phyloP scores from a whole-genome alignment of 2,888 invertebrate genomes.

The Tillus elongatus region DNA sequence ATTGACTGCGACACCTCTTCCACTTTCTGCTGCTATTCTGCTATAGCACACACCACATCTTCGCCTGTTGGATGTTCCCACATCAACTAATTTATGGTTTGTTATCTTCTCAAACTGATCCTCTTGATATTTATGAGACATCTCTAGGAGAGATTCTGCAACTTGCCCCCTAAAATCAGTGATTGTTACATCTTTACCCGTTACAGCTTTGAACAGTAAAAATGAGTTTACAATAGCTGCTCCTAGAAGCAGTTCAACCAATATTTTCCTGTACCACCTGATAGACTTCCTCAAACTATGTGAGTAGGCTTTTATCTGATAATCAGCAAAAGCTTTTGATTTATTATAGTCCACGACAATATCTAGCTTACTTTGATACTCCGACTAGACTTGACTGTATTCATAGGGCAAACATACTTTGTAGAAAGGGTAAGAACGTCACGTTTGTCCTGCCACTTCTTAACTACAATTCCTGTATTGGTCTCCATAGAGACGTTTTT shows the following conservation, averaged over 20 bases:
- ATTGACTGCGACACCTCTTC: neutral
- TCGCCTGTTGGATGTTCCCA: too few relatives aligned
- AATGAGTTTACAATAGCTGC: neutral
- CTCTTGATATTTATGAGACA: too few relatives aligned
- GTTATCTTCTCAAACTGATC: too few relatives aligned
- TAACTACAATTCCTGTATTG: neutral
- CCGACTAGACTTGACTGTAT: neutral
- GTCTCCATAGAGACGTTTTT: neutral
- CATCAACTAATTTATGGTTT: neutral
- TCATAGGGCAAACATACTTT: too few relatives aligned
- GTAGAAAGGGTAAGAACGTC: neutral
- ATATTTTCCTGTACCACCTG: neutral
- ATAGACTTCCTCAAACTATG: neutral
- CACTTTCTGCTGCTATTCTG: neutral
- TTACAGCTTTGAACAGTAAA: neutral
- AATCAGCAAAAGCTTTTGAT: neutral
- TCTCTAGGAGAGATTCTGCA: neutral
- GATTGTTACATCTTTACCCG: neutral
- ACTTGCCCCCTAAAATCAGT: neutral
- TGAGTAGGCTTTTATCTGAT: neutral
- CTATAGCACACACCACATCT: neutral
- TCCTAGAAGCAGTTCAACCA: neutral
- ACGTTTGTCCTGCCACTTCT: neutral
- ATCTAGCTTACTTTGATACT: neutral
- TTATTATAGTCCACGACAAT: slow-evolving; percentile 1